phyloP scores from a whole-genome alignment of 2,113 vertebrate species.

The Plestiodon gilberti region DNA sequence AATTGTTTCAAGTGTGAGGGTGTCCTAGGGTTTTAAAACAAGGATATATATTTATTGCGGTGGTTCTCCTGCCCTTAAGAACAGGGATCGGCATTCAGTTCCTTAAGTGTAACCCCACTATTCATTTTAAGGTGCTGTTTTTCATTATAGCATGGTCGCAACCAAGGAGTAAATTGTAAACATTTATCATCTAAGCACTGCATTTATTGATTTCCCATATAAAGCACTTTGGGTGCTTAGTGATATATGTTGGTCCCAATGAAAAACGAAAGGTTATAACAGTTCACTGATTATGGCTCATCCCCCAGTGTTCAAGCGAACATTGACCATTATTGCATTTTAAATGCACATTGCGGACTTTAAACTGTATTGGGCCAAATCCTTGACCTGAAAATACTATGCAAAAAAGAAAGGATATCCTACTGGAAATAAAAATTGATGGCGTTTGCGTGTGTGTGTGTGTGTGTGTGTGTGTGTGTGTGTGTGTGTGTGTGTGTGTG shows the following conservation, averaged over 20 bases:
- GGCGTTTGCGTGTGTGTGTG: slow-evolving; percentile 9
- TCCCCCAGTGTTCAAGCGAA: slow-evolving; percentile 17
- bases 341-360: slow-evolving; percentile 41
- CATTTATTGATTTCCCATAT: slow-evolving; percentile 72
- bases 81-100: slow-evolving; percentile 25
- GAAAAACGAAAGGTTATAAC: slow-evolving; percentile 68
- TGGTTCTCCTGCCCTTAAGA: not conserved
- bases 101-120: slow-evolving; percentile 42
- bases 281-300: slow-evolving; percentile 60
- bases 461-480: slow-evolving; percentile 9
- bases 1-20: not conserved
- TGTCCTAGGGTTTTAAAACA: slow-evolving; percentile 36
- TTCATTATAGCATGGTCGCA: slow-evolving; percentile 59
- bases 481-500: slow-evolving; percentile 10
- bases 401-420: slow-evolving; percentile 32
- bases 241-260: slow-evolving; percentile 64
- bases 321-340: slow-evolving; percentile 42
- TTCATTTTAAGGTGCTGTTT: slow-evolving; percentile 63
- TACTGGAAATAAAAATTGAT: slow-evolving; percentile 3
- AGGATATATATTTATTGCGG: slow-evolving; percentile 26
- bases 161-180: slow-evolving; percentile 69
- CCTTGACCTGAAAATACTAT: slow-evolving; percentile 6
- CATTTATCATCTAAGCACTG: slow-evolving; percentile 70
- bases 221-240: slow-evolving; percentile 47
- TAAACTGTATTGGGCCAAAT: slow-evolving; percentile 52